Evolutionary conservation across 2,888 invertebrate genomes (phyloP).

Genomic region (Melanchra persicariae): DNA sequence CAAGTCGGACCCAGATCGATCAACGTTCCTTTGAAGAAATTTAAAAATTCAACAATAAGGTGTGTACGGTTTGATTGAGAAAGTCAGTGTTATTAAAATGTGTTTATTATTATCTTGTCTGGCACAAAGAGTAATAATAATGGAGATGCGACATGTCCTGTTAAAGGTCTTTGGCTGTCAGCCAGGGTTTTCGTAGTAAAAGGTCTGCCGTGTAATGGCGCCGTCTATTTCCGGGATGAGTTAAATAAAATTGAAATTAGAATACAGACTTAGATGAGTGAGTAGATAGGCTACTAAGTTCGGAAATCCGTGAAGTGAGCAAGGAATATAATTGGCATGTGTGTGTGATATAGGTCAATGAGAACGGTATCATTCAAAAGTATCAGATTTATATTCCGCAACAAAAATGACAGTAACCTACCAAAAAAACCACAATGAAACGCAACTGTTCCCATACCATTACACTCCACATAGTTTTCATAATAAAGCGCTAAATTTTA

Average conservation of each 20-base stretch:
- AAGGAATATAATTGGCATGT: neutral
- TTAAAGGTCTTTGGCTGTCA: conserved; percentile 27
- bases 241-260: conserved; percentile 28
- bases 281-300: neutral
- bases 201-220: conserved; percentile 2
- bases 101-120: conserved; percentile 31
- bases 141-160: conserved; percentile 15
- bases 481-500: conserved; percentile 87
- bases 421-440: conserved; percentile 28
- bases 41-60: conserved; percentile 82
- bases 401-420: conserved; percentile 25
- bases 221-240: conserved; percentile 21
- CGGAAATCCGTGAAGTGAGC: neutral
- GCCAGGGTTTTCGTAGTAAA: conserved; percentile 36
- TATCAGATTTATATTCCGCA: conserved; percentile 20
- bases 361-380: neutral
- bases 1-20: conserved; percentile 82
- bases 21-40: conserved; percentile 79
- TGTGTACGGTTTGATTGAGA: conserved; percentile 65
- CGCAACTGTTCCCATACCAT: conserved; percentile 50
- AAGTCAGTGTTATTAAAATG: conserved; percentile 60
- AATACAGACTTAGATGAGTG: conserved; percentile 7
- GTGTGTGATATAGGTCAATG: neutral
- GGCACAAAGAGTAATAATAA: conserved; percentile 14
- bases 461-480: conserved; percentile 80